Evolutionary conservation across 1,140 invertebrate genomes (phyloP), one percentile per base, ranked within the genome.

Genomic region (Caenorhabditis inopinata): DNA sequence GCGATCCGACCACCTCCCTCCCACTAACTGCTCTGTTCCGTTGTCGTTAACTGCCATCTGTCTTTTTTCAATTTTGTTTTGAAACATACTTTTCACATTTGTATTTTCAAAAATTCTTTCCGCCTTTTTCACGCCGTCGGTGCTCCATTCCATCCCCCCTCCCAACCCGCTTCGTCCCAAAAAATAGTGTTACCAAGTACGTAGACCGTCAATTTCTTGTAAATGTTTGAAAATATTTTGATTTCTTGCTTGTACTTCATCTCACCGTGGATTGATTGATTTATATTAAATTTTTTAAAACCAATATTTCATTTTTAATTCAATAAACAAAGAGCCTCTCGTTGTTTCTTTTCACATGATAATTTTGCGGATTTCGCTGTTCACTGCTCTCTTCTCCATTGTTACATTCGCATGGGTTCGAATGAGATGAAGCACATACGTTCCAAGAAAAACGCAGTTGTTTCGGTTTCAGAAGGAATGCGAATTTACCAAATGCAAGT

Each of bases 261-360:
- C 35, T 68, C 32, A 29, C 58, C 58, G 58, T 68, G 58, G 58
- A 68, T 68, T 68, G 53, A 62, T 62, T 62, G 58, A 68, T 68
- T 68, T 68, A 68, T 42, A 68, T 68, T 68, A 42, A 68, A 68
- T 68, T 68, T 68, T 9, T 68, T n/a, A n/a, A 68, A 21, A 18
- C 14, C 38, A 42, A 7, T 42, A 7, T 42, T 42, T 42, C 38
- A 14, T 42, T 68, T 58, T 58, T 32, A 3, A 32, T 9, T 42
- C 11, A 68, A 42, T 68, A 68, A 68, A 38, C 18, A 68, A n/a
- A 68, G 58, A 68, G 58, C 58, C 58, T 68, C 32, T 68, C 58
- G 38, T 32, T 18, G n/a, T 68, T 38, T 68, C 9, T 29, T 38
- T 62, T 32, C 27, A 7, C 6, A 23, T 25, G 23, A 38, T 7